Evolutionary conservation across 2,113 vertebrate species (phyloP), one percentile per base, ranked within the genome.

Genomic region (Ptilonorhynchus violaceus): DNA sequence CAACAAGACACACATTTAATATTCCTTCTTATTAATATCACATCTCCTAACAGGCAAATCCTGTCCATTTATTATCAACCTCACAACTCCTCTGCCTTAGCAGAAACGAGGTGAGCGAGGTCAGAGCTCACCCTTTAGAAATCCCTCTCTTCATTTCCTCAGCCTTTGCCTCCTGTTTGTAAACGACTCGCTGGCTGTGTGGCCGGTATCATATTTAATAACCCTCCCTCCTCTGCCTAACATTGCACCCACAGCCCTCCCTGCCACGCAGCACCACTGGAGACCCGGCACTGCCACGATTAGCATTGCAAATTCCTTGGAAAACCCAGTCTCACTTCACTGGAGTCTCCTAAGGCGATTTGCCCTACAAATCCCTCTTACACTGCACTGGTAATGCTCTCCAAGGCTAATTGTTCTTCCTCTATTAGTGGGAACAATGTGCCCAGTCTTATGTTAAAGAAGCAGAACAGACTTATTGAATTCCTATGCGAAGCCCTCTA

Each of bases 251-350:
- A 8, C 5, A 58, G 60, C 50, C 42, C 53, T 94, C 55, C 47
- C 44, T 76, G 59, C 42, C 72, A 19, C 4, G 27, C 49, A 84
- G 3, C 50, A 63, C 39, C 73, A 76, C 73, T 58, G 47, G 55
- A 15, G 18, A 62, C 2, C 1, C 53, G 59, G 37, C 35, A 18
- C 15, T 58, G 70, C 78, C 56, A 46, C n/a, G 52, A 88, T 92
- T 75, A 90, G 60, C 69, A 67, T 87, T 92, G 81, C 74, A 94
- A 88, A 93, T 82, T 77, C 64, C 60, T 78, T 84, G 74, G 78
- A 59, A 93, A 88, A 50, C 74, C 60, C 39, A 30, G 85, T 82
- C 52, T 67, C 44, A 59, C 78, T 88, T 92, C 64, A 37, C 16
- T 81, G 85, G 73, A 81, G 46, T 6, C 78, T 88, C 69, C 8